These are phyloP conservation scores for Azorinus chamasolen DNA, from an alignment of 2,888 invertebrate genomes.

Conservation along the genomic window DNA sequence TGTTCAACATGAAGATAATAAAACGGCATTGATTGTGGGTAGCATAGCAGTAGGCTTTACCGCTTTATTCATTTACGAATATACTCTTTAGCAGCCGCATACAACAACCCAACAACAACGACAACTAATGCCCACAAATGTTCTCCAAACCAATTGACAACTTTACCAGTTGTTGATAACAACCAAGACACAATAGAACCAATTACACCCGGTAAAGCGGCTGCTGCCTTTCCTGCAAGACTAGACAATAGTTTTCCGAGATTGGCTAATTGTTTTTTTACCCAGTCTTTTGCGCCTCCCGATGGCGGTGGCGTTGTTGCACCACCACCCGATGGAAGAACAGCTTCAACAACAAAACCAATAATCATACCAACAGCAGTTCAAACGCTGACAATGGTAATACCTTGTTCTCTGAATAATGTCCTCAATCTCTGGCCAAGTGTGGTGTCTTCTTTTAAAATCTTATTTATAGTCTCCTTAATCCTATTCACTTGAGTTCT, in stretches of 20 bases:
- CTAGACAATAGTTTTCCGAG: slow-evolving; percentile 24
- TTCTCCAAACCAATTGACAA: slow-evolving; percentile 42
- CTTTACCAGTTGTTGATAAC: slow-evolving; percentile 35
- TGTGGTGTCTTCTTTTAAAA: slow-evolving; percentile 37
- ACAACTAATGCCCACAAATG: slow-evolving; percentile 33
- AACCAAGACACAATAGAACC: slow-evolving; percentile 44
- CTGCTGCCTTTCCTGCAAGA: slow-evolving; percentile 41
- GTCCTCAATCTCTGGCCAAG: slow-evolving; percentile 35
- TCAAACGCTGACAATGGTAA: slow-evolving; percentile 43
- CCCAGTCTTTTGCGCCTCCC: slow-evolving; percentile 30
- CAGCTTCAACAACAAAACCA: slow-evolving; percentile 39
- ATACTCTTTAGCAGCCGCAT: slow-evolving; percentile 26
- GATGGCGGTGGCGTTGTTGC: slow-evolving; percentile 14
- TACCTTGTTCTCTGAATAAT: slow-evolving; percentile 50
- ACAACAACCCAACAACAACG: slow-evolving; percentile 8
- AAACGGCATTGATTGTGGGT: slow-evolving; percentile 18
- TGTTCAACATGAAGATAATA: slow-evolving; percentile 16
- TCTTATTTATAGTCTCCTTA: slow-evolving; percentile 34
- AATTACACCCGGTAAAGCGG: slow-evolving; percentile 40
- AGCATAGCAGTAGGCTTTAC: slow-evolving; percentile 17
- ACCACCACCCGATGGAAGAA: slow-evolving; percentile 23
- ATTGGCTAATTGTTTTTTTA: slow-evolving; percentile 42
- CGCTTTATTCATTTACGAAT: slow-evolving; percentile 14
- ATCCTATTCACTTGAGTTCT: slow-evolving; percentile 41
- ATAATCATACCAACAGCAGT: slow-evolving; percentile 49